Base-by-base conservation (phyloP, 2,888 invertebrate species). In the Cylloceria caligata region DNA sequence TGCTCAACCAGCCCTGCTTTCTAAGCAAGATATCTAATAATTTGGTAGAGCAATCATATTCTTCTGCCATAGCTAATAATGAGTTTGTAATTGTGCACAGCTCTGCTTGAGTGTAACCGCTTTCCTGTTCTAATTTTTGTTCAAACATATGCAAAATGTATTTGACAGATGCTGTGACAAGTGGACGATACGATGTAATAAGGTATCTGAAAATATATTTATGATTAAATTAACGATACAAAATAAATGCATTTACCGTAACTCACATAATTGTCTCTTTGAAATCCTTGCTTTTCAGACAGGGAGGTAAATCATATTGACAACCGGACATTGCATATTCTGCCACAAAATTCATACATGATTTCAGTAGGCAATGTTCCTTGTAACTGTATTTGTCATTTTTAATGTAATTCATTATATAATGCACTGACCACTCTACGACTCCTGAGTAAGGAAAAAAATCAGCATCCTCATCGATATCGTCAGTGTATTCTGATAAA, bases 391-490 rank as follows among this genome's bases (percentile, higher is more conserved):
- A 79, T 52, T 65, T 47, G 5, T 76, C 11, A 39, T 69, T 30
- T 9, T 81, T 60, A 16, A 34, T 21, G 6, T 80, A 81, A 2
- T 78, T 71, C 9, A 71, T 64, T 45, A 91, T 83, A n/a, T 84
- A 85, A 69, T 90, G 81, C 4, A 82, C 60, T 3, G 85, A 77
- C 90, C 90, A 90, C 55, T 85, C 83, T 4, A 87, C 83, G 13
- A 90, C 73, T 55, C 88, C 89, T 6, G 89, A 88, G 4, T 89
- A 92, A 19, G 91, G 91, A 83, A 92, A 92, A 76, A 84, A 72
- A 2, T 3, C 7, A 9, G 13, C 24, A 11, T 19, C 0, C 27
- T 47, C 34, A 9, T 69, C 39, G 6, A 5, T n/a, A 36, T 6
- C 16, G 21, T 39, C 49, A 6, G 0, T 2, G 0, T 0, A 13